Conservation (phyloP, 2,113 vertebrate genomes). For the Calidris pygmaea region DNA sequence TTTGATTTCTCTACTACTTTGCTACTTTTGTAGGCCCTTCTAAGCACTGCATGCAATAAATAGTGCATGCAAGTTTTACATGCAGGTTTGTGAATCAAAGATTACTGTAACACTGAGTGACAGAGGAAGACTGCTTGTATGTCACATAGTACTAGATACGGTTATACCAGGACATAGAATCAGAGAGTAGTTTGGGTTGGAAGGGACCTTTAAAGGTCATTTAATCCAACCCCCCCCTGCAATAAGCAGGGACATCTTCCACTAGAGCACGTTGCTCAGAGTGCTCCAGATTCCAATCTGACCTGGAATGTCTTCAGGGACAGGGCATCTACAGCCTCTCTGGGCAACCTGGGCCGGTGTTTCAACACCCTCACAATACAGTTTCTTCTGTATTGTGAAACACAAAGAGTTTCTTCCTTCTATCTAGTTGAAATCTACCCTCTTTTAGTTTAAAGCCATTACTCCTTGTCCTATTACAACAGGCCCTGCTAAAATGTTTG, state of each 20-base stretch:
- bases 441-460: not conserved
- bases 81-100: not conserved
- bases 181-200: not conserved
- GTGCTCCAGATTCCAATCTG: not conserved
- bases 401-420: not conserved
- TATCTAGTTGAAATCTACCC: not conserved
- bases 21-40: not conserved
- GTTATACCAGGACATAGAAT: not conserved
- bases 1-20: not conserved
- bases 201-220: not conserved
- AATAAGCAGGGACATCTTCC: not conserved
- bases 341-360: not conserved
- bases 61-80: not conserved
- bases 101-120: not conserved
- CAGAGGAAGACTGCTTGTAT: not conserved
- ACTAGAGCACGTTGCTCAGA: not conserved
- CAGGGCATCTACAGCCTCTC: not conserved
- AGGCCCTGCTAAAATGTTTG: not conserved
- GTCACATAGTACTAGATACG: rapidly evolving
- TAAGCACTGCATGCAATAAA: not conserved
- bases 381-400: too few relatives aligned
- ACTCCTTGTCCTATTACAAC: not conserved
- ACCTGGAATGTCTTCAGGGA: not conserved
- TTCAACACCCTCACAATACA: not conserved
- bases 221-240: not conserved